phyloP scores from a whole-genome alignment of 2,797 vertebrate genomes.

The Chaenodraco wilsoni region DNA sequence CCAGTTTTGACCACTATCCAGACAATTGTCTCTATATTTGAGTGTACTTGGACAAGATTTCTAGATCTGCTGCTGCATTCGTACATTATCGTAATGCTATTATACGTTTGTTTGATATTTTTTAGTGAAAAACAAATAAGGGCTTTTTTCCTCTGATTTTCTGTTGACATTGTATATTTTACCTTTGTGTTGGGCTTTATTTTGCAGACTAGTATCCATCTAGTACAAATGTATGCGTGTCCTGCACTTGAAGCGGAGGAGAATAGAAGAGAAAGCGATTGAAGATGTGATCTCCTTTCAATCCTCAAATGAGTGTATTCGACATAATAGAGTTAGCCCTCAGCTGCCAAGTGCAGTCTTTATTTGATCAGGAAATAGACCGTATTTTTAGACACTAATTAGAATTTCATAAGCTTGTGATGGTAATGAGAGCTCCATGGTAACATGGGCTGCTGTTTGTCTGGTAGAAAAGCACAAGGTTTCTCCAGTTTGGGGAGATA shows the following conservation, averaged over 20 bases:
- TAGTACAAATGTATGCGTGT: neutral
- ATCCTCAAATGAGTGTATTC: neutral
- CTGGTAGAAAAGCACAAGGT: no score
- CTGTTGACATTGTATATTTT: neutral
- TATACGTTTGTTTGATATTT: constrained; percentile 12
- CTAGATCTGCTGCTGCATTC: neutral
- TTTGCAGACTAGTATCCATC: neutral
- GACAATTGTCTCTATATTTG: neutral
- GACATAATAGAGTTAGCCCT: neutral
- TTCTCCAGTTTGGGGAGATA: neutral
- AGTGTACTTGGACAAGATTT: neutral
- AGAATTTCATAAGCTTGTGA: constrained; percentile 60
- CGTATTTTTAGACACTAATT: constrained; percentile 66
- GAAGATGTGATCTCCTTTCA: constrained; percentile 13
- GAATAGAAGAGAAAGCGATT: neutral
- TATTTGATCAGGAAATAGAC: constrained; percentile 58
- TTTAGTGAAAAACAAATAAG: constrained; percentile 15
- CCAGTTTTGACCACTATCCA: neutral
- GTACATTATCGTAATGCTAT: neutral
- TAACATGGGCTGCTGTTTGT: constrained; percentile 13
- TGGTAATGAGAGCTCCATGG: constrained; percentile 48
- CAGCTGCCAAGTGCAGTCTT: constrained; percentile 24
- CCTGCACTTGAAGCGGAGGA: neutral
- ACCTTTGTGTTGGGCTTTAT: neutral
- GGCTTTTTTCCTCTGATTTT: neutral